Evolutionary conservation across 2,888 invertebrate species (phyloP).

Genomic region (Scrobipalpa atriplicella): DNA sequence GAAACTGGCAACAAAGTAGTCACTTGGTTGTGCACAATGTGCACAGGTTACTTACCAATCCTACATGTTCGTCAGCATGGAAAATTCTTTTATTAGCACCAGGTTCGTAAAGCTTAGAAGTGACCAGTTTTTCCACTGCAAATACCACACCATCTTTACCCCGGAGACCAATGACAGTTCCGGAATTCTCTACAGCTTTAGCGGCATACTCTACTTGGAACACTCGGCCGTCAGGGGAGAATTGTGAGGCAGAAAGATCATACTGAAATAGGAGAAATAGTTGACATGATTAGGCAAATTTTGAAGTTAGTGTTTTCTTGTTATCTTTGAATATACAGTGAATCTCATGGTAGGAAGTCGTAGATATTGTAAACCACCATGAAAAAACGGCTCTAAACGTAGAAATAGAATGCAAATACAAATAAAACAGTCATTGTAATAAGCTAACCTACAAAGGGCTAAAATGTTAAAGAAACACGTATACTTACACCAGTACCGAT

Average conservation of each 20-base stretch:
- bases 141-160: conserved; percentile 98
- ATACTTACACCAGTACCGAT: conserved; percentile 96
- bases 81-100: conserved; percentile 96
- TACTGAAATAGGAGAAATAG: conserved; percentile 85
- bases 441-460: conserved; percentile 2
- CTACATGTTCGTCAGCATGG: conserved; percentile 96
- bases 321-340: neutral
- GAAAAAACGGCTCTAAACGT: neutral
- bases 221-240: conserved; percentile 99
- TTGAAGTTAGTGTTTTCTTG: neutral
- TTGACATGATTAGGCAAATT: conserved; percentile 41
- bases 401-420: neutral
- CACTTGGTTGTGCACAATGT: neutral
- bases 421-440: conserved; percentile 1
- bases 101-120: conserved; percentile 95
- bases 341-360: neutral
- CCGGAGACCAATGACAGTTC: conserved; percentile 96
- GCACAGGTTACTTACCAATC: conserved; percentile 86
- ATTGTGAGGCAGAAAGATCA: conserved; percentile 99
- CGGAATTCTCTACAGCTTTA: conserved; percentile 99
- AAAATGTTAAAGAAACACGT: neutral
- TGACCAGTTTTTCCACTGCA: conserved; percentile 98
- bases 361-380: neutral
- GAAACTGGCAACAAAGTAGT: no score
- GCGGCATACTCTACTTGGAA: conserved; percentile 99